Evolutionary conservation across 2,888 invertebrate genomes (phyloP), one percentile per base, ranked within the genome.

Genomic region (Troilus luridus): DNA sequence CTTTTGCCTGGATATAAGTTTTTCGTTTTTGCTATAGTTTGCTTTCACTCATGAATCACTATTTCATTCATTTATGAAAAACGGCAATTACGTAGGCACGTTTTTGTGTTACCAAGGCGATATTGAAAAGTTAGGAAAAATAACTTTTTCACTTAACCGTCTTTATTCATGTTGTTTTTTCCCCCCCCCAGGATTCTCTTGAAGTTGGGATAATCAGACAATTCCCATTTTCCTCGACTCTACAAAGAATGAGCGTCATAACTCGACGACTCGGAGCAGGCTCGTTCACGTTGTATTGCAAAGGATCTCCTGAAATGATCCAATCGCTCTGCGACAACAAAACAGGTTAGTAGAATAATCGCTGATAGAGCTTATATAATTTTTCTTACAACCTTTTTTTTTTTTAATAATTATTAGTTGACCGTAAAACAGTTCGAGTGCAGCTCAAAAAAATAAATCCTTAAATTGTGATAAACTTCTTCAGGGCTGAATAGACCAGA

Each of bases 231-330:
- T 97, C 97, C 21, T 99, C 98, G 3, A 96, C 95, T 92, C 95
- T 98, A 6, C 98, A 99, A 94, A 95, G 99, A 2, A 98, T 98
- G 96, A 97, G 98, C 2, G 98, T 99, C 0, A 97, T 98, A 89
- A 96, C 97, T 0, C 95, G 98, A 5, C 96, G 96, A 58, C 94
- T 98, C 9, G 96, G 96, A 6, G 96, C 96, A 17, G 95, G 96
- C 60, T 96, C 97, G 91, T 97, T 97, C 93, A 96, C 97, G 92
- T 95, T 98, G 0, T 99, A 97, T 94, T 97, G 97, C 93, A 99
- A 99, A 94, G 99, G 98, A 0, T 98, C 98, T 6, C 99, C 99
- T 0, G 99, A 99, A 94, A 98, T 97, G 97, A 95, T 99, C 60
- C 94, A 96, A 41, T 97, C 97, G 8, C 95, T 99, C 17, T 98